Base-by-base conservation (phyloP, 2,888 invertebrate genomes). In the Heliconius sara region DNA sequence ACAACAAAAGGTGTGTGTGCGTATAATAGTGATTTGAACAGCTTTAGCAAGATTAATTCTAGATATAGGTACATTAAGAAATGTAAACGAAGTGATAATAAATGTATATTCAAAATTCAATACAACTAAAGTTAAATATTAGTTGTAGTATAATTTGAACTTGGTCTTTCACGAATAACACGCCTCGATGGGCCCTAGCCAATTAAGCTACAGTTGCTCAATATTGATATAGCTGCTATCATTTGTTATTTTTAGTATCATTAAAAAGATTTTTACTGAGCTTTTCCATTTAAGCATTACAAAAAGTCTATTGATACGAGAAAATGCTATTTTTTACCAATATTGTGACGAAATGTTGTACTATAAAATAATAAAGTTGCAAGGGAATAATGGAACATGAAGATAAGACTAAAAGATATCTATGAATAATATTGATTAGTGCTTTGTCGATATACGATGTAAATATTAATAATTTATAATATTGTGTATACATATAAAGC, bases 181-280 rank as follows among this genome's bases (percentile, higher is more conserved):
- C 66, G 66, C 30, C 66, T 66, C 30, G 16, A 30, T 66, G 27
- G 30, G 19, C 30, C 30, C 30, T 65, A 65, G 30, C 16, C 65
- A 27, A 65, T 65, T 65, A 65, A 25, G 16, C 65, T 65, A 5
- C 25, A 63, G 22, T n/a, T 60, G n/a, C n/a, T 63, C 25, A 63
- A 63, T 63, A 63, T 63, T 63, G 60, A 63, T 63, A 25, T n/a
- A n/a, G 60, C 60, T 63, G 22, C 52, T 52, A 52, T 52, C 52
- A 63, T 63, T 63, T 63, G 60, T 63, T 12, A 63, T 25, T 63
- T 63, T 25, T 63, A 52, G 22, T 52, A 52, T 2, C 19, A 22
- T 52, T 52, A 52, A 22, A 7, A 52, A 52, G 52, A 52, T 52
- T 52, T 52, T 52, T 52, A 52, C 52, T 19, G 19, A 52, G 7